phyloP scores from a whole-genome alignment of 1,140 invertebrate species.

The Euglossa dilemma region DNA sequence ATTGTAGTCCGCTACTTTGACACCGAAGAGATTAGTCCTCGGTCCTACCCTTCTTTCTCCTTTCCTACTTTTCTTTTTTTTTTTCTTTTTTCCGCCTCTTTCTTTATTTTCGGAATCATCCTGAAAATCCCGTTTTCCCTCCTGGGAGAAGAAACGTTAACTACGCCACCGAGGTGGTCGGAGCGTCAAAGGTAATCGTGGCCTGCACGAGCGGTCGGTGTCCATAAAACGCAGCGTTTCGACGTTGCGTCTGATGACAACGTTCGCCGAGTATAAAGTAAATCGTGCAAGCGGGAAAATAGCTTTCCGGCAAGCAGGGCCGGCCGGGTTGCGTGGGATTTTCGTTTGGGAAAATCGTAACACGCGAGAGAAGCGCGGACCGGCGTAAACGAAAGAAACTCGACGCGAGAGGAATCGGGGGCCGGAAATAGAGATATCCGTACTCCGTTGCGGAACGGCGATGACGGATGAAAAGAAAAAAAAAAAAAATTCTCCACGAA shows the following conservation, averaged over 20 bases:
- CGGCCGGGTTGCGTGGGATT: too few species aligned
- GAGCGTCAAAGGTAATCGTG: slow-evolving; percentile 59
- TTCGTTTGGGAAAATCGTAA: too few species aligned
- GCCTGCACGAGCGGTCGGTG: slow-evolving; percentile 9
- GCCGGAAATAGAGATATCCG: background rate
- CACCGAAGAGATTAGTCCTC: slow-evolving; percentile 57
- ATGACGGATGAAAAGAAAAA: background rate
- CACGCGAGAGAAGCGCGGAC: too few species aligned
- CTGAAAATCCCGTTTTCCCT: slow-evolving; percentile 42
- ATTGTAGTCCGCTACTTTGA: slow-evolving; percentile 65
- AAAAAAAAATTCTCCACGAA: background rate
- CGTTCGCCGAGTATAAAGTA: slow-evolving; percentile 37
- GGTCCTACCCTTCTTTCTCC: too few species aligned
- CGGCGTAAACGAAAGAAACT: background rate
- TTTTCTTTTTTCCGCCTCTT: slow-evolving; percentile 13
- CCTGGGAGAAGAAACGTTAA: slow-evolving; percentile 31
- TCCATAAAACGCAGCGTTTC: slow-evolving; percentile 63
- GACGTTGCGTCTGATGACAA: slow-evolving; percentile 40
- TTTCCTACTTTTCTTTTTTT: slow-evolving; percentile 9
- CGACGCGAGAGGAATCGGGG: background rate
- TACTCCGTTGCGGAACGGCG: background rate
- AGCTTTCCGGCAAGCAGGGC: slow-evolving; percentile 2
- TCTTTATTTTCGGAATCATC: slow-evolving; percentile 15
- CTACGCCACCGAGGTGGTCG: slow-evolving; percentile 49
- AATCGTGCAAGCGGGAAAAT: slow-evolving; percentile 53